Base-by-base conservation (phyloP, 2,113 vertebrate species). In the Fulmarus glacialis region DNA sequence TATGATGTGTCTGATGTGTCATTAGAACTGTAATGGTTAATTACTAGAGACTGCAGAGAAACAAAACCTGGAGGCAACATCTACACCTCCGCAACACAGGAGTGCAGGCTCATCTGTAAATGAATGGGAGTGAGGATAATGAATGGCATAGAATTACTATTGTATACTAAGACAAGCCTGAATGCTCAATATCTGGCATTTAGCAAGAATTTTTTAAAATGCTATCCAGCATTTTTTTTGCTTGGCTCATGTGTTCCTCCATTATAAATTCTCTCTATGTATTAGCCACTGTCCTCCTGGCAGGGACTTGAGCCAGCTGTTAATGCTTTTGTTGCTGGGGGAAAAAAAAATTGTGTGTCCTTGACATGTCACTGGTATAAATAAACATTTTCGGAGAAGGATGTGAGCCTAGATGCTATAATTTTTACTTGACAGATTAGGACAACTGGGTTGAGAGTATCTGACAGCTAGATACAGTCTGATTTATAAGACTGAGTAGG, bases 301-400 rank as follows among this genome's bases (percentile, higher is more conserved):
- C 77, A 96, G 75, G 60, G 26, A 82, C 59, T 82, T 86, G 82
- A 91, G 91, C 60, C 92, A 97, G 94, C 90, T 96, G 77, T 73
- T 97, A 91, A 95, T 64, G 45, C 89, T 91, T 98, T 94, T 92
- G 82, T 91, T 97, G 93, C 80, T 94, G 71, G 26, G 47, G 16
- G 3, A 56, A 50, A 81, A 92, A 92, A 42, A 89, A 89, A 45
- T 19, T 27, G 24, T 93, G 71, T 97, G 93, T 96, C 95, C 97
- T 97, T 98, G 97, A 97, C 83, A 87, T 90, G 90, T 95, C 94
- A 84, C 50, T 93, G 50, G 40, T 86, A 89, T 95, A 98, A 98
- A 97, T 97, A 97, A 95, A 95, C 92, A 93, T 83, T 97, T 89
- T 79, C 88, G 63, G 81, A 97, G 84, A 95, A 95, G 38, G 79